Percentiles rank a stretch among this genome's conserved stretches.
Conservation (phyloP, 2,888 invertebrate genomes). For the Calameuta pallipes region DNA sequence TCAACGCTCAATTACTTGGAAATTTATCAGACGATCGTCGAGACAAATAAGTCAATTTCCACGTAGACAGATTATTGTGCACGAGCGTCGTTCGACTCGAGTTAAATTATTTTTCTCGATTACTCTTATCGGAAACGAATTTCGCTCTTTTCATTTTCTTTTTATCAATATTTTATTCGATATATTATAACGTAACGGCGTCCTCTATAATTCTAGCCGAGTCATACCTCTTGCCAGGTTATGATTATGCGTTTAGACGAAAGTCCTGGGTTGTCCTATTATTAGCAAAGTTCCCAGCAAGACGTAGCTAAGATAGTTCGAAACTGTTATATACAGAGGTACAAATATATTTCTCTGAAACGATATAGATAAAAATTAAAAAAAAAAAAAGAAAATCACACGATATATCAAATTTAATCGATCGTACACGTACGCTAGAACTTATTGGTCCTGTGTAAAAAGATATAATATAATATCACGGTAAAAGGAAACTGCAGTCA, state of each 20-base stretch:
- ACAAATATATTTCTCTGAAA: neutral
- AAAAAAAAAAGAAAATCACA: neutral
- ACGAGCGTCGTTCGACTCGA: neutral
- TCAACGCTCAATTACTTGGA: neutral
- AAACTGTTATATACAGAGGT: neutral
- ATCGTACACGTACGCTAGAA: neutral
- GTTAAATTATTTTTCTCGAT: neutral
- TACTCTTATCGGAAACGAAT: neutral
- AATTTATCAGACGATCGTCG: neutral
- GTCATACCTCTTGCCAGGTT: neutral
- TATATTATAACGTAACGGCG: neutral
- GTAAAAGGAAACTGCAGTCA: slow-evolving; percentile 6
- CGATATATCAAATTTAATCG: neutral
- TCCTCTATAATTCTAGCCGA: neutral
- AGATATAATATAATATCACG: slow-evolving; percentile 14
- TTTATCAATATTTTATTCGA: neutral
- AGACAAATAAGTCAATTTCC: neutral
- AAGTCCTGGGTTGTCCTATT: slow-evolving; percentile 38
- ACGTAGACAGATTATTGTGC: neutral
- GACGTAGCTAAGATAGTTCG: slow-evolving; percentile 2
- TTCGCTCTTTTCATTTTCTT: neutral
- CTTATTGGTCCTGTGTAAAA: neutral
- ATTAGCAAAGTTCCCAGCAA: slow-evolving; percentile 33
- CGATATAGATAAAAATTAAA: neutral
- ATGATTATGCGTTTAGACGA: slow-evolving; percentile 20